Evolutionary conservation across 2,113 vertebrate genomes (phyloP).

Genomic region (Myodes glareolus): DNA sequence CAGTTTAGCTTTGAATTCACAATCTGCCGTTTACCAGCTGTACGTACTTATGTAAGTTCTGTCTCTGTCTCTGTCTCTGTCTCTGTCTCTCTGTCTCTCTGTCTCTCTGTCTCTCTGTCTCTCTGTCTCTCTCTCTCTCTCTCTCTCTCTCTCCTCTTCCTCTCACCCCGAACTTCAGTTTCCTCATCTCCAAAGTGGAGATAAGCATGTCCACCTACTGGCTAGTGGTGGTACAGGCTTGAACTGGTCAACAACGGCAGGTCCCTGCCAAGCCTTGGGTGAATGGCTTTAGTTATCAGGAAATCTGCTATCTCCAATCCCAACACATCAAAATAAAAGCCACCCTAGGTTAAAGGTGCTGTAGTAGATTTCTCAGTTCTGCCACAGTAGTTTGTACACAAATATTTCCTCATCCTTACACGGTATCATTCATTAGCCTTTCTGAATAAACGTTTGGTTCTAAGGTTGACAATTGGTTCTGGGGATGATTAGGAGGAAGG

Average conservation of each 20-base stretch:
- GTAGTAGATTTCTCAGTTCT: not conserved
- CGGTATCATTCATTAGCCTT: not conserved
- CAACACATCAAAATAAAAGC: not conserved
- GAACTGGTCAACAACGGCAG: not conserved
- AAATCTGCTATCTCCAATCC: not conserved
- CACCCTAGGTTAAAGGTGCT: not conserved
- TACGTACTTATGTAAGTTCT: not conserved
- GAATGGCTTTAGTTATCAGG: not conserved
- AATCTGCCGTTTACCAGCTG: not conserved
- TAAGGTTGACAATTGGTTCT: constrained; percentile 21
- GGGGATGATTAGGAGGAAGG: not conserved
- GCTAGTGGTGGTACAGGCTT: not conserved
- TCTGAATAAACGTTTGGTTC: constrained; percentile 5
- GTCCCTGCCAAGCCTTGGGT: not conserved
- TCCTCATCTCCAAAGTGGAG: constrained; percentile 18
- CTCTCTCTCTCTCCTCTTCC: too few relatives aligned
- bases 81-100: too few relatives aligned
- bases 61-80: not conserved
- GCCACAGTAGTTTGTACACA: not conserved
- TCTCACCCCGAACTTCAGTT: not conserved
- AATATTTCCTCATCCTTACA: not conserved
- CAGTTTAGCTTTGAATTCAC: not conserved
- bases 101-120: not conserved
- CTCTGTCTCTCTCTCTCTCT: too few relatives aligned
- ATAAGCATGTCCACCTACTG: not conserved